Percentiles rank a stretch among this genome's conserved stretches.
phyloP scores from a whole-genome alignment of 23 tunicate genomes.

The Halocynthia roretzi region DNA sequence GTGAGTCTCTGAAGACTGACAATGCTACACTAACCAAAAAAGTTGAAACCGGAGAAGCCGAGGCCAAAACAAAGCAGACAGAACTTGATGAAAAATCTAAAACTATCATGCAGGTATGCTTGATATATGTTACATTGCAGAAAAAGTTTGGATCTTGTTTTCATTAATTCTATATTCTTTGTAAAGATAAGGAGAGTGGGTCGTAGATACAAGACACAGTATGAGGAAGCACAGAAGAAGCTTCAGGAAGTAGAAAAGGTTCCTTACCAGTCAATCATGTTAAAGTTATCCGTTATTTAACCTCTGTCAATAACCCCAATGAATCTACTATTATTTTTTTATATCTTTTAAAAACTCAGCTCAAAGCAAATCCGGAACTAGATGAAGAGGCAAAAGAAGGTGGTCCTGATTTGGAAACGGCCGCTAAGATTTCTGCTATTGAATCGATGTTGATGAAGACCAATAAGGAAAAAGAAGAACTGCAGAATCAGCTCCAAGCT shows the following conservation, averaged over 20 bases:
- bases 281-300: too few species aligned
- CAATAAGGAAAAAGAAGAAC: constrained; percentile 50
- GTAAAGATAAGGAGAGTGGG: constrained; percentile 71
- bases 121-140: too few species aligned
- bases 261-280: too few species aligned
- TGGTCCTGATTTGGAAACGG: constrained; percentile 23
- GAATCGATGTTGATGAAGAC: constrained; percentile 34
- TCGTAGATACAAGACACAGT: constrained; percentile 55
- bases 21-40: neutral
- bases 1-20: constrained; percentile 7
- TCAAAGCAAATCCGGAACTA: neutral
- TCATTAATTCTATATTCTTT: neutral
- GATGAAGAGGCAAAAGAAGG: constrained; percentile 18
- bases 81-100: constrained; percentile 51
- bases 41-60: constrained; percentile 1
- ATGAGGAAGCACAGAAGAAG: constrained; percentile 66
- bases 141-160: too few species aligned
- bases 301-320: too few species aligned
- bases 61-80: constrained; percentile 2
- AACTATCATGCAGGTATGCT: constrained; percentile 44
- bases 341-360: neutral
- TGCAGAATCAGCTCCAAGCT: constrained; percentile 6
- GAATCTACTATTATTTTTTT: neutral
- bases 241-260: constrained; percentile 17
- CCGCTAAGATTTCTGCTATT: constrained; percentile 28